Evolutionary conservation across 2,888 invertebrate genomes (phyloP).

Genomic region (Dromius quadrimaculatus): DNA sequence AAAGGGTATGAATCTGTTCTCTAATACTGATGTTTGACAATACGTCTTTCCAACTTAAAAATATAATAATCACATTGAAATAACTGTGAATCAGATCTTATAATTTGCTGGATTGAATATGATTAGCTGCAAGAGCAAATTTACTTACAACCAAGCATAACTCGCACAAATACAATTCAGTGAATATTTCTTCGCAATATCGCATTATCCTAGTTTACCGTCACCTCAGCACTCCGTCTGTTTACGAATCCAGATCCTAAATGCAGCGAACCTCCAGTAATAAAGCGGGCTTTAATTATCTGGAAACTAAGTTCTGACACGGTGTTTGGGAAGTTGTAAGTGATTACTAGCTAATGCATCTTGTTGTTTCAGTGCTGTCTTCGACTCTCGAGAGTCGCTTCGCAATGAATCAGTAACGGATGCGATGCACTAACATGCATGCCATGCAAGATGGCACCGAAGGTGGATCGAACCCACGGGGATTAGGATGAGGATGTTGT

Average conservation of each 20-base stretch:
- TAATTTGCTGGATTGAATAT: too few relatives aligned
- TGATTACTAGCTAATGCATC: conserved; percentile 51
- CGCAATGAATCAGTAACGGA: conserved; percentile 21
- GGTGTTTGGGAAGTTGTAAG: conserved; percentile 51
- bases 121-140: too few relatives aligned
- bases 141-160: too few relatives aligned
- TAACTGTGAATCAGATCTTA: too few relatives aligned
- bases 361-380: conserved; percentile 47
- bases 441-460: neutral
- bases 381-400: neutral
- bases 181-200: too few relatives aligned
- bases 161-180: too few relatives aligned
- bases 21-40: neutral
- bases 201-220: neutral
- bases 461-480: conserved; percentile 8
- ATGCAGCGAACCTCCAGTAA: conserved; percentile 12
- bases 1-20: neutral
- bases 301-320: conserved; percentile 51
- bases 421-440: neutral
- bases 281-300: conserved; percentile 51
- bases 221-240: conserved; percentile 23
- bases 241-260: conserved; percentile 29
- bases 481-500: neutral
- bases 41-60: neutral
- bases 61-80: too few relatives aligned